A percentile compares a stretch with the other conserved stretches of the same genome.
Evolutionary conservation across 1,140 invertebrate species (phyloP).

Genomic region (Meloidogyne chitwoodi): DNA sequence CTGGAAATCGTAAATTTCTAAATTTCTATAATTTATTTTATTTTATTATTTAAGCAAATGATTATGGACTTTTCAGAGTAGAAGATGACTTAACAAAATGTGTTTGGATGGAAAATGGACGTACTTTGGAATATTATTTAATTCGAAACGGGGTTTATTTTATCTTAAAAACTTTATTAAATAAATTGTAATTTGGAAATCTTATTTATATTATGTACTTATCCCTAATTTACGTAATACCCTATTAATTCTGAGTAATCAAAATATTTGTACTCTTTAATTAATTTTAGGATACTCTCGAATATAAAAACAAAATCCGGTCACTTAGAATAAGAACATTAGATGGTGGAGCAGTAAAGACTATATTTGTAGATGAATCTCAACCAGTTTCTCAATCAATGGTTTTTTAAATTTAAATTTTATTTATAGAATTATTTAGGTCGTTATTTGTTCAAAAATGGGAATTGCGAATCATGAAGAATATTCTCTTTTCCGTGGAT

Average conservation of each 20-base stretch:
- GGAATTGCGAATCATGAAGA: conserved; percentile 99
- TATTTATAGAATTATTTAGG: conserved; percentile 62
- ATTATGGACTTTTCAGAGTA: conserved; percentile 86
- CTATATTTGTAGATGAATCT: conserved; percentile 91
- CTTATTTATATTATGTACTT: too few relatives aligned
- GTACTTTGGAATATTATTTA: conserved; percentile 91
- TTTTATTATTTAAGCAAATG: conserved; percentile 71
- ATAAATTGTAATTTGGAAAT: too few relatives aligned
- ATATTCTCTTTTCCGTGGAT: conserved; percentile 79
- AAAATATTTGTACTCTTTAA: not conserved
- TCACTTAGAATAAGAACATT: conserved; percentile 90
- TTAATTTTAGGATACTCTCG: conserved; percentile 73
- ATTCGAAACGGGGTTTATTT: conserved; percentile 79
- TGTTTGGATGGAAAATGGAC: conserved; percentile 88
- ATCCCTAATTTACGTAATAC: too few relatives aligned
- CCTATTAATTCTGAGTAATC: too few relatives aligned
- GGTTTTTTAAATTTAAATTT: conserved; percentile 58
- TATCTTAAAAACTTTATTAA: conserved; percentile 11
- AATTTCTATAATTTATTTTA: not conserved
- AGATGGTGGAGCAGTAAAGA: conserved; percentile 88
- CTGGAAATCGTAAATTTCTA: conserved; percentile 61
- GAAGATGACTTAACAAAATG: conserved; percentile 93
- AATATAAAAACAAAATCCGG: conserved; percentile 84
- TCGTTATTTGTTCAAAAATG: conserved; percentile 96
- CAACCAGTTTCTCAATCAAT: conserved; percentile 94